phyloP scores from a whole-genome alignment of 2,113 vertebrate species.

The Oryzias celebensis region DNA sequence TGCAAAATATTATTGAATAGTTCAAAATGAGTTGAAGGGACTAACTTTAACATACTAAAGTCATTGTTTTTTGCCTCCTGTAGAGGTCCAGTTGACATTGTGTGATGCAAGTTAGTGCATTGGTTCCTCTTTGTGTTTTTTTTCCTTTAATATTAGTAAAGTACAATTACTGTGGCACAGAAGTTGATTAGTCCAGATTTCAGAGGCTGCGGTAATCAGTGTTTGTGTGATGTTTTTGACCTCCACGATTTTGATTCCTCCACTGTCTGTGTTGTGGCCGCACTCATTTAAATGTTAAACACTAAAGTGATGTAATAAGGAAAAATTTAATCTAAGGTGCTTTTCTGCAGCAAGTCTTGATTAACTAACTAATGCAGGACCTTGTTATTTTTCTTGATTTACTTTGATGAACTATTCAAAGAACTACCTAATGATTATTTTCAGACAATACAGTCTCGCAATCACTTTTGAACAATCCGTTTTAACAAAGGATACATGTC shows the following conservation, averaged over 20 bases:
- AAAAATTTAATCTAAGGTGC: conserved; percentile 49
- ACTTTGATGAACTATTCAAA: conserved; percentile 60
- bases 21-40: too few species aligned
- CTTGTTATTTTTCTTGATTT: conserved; percentile 32
- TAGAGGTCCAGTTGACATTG: too few species aligned
- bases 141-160: conserved; percentile 10
- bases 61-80: too few species aligned
- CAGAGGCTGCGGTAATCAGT: conserved; percentile 33
- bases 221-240: conserved; percentile 29
- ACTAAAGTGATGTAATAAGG: conserved; percentile 31
- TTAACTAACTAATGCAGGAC: conserved; percentile 50
- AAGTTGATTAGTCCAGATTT: conserved; percentile 33
- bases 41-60: too few species aligned
- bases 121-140: background rate
- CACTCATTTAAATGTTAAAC: conserved; percentile 30
- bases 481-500: conserved; percentile 47
- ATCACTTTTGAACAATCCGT: conserved; percentile 46
- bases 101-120: background rate
- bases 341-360: conserved; percentile 37
- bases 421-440: conserved; percentile 56
- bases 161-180: background rate
- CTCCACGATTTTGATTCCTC: conserved; percentile 42
- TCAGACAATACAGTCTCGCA: conserved; percentile 36
- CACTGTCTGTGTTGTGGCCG: conserved; percentile 23
- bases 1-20: too few species aligned